Evolutionary conservation across 2,888 invertebrate species (phyloP).

Genomic region (Eubasilissa splendida): DNA sequence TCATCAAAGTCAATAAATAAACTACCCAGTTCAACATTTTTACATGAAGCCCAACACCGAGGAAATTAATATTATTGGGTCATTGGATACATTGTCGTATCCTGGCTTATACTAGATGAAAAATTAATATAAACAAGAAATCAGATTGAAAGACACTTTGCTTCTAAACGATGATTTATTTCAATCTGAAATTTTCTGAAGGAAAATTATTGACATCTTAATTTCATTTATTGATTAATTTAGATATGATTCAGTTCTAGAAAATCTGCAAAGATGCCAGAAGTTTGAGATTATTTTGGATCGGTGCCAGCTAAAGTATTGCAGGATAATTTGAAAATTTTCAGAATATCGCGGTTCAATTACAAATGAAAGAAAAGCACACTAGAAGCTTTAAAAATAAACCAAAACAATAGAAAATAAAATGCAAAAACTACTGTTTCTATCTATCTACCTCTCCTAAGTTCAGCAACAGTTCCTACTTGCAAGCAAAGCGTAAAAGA

Average conservation of each 20-base stretch:
- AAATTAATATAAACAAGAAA: too few species aligned
- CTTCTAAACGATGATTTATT: neutral
- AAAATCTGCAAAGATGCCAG: constrained; percentile 10
- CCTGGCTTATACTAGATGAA: too few species aligned
- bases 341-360: neutral
- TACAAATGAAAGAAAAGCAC: constrained; percentile 15
- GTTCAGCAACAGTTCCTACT: neutral
- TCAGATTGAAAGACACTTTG: too few species aligned
- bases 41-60: too few species aligned
- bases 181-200: neutral
- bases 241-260: constrained; percentile 26
- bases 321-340: constrained; percentile 36
- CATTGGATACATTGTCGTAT: too few species aligned
- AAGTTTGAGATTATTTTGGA: constrained; percentile 7
- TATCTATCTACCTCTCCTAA: neutral
- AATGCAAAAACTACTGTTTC: neutral
- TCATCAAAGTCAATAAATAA: neutral
- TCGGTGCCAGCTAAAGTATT: constrained; percentile 12
- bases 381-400: constrained; percentile 23
- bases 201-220: neutral
- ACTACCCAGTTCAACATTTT: too few species aligned
- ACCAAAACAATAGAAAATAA: neutral
- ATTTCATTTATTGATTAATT: constrained; percentile 27
- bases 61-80: too few species aligned
- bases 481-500: neutral